A percentile compares a stretch with the other conserved stretches of the same genome.
These are phyloP conservation scores for Cyaniris semiargus DNA, from an alignment of 2,888 invertebrate genomes.

Conservation along the genomic window DNA sequence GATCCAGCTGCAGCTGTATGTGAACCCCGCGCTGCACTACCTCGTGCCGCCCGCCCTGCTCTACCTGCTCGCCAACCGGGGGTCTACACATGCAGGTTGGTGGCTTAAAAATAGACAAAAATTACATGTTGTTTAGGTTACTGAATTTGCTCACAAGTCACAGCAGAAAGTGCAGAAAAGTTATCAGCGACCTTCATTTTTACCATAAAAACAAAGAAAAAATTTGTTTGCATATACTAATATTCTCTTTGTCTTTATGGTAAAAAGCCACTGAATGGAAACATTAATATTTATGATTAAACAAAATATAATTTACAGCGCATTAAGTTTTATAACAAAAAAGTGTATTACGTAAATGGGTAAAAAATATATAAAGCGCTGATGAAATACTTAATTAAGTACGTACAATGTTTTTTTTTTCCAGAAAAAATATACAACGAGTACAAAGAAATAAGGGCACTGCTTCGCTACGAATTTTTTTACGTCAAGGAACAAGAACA, in stretches of 20 bases:
- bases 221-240: no score
- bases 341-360: not conserved
- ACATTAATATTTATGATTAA: no score
- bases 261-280: no score
- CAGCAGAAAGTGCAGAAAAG: no score
- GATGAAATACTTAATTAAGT: not conserved
- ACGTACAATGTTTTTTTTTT: slow-evolving; percentile 11
- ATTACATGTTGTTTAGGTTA: no score
- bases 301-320: not conserved
- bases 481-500: slow-evolving; percentile 75
- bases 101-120: no score
- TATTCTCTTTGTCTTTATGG: no score
- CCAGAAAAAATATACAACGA: slow-evolving; percentile 73
- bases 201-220: no score
- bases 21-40: slow-evolving; percentile 87
- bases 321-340: not conserved
- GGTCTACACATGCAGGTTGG: slow-evolving; percentile 47
- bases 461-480: slow-evolving; percentile 84
- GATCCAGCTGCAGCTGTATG: slow-evolving; percentile 86
- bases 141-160: no score
- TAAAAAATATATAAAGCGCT: not conserved
- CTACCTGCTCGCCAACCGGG: slow-evolving; percentile 48
- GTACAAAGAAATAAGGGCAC: slow-evolving; percentile 66
- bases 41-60: slow-evolving; percentile 83
- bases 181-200: no score